A percentile compares a stretch with the other conserved stretches of the same genome.
These are phyloP conservation scores for Drosophila diplacantha DNA, from an alignment of 2,888 invertebrate genomes.

Conservation along the genomic window DNA sequence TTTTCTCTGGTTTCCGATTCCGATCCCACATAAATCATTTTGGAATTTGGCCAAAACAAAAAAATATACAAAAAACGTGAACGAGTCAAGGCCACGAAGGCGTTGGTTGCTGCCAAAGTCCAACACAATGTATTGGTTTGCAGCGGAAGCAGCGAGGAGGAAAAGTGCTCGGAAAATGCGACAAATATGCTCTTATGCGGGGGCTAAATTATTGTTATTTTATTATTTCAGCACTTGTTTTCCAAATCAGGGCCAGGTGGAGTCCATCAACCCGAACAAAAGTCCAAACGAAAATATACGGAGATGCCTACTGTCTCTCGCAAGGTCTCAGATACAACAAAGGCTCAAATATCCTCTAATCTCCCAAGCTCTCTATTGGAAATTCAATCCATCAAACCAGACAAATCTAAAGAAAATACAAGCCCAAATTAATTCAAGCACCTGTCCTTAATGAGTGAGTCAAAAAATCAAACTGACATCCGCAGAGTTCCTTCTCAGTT, in stretches of 20 bases:
- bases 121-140: conserved; percentile 7
- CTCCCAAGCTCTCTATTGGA: not conserved
- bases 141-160: conserved; percentile 1
- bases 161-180: conserved; percentile 6
- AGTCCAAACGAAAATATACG: conserved; percentile 7
- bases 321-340: not conserved
- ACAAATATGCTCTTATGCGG: conserved; percentile 9
- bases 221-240: conserved; percentile 1
- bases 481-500: not conserved
- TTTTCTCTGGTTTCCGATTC: not conserved
- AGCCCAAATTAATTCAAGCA: not conserved
- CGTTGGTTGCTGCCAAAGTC: conserved; percentile 27
- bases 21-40: conserved; percentile 40
- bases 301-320: not conserved
- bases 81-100: conserved; percentile 33
- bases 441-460: not conserved
- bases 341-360: not conserved
- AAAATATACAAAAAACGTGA: conserved; percentile 7
- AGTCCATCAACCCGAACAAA: conserved; percentile 13
- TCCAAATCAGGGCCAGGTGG: not conserved
- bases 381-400: not conserved
- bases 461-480: not conserved
- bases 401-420: not conserved
- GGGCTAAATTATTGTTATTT: conserved; percentile 1
- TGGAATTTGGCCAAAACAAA: conserved; percentile 39